Conservation (phyloP, 30 jellyfish, hydroid and myxozoan species). For the Aurelia aurita complex sp. Pacific region DNA sequence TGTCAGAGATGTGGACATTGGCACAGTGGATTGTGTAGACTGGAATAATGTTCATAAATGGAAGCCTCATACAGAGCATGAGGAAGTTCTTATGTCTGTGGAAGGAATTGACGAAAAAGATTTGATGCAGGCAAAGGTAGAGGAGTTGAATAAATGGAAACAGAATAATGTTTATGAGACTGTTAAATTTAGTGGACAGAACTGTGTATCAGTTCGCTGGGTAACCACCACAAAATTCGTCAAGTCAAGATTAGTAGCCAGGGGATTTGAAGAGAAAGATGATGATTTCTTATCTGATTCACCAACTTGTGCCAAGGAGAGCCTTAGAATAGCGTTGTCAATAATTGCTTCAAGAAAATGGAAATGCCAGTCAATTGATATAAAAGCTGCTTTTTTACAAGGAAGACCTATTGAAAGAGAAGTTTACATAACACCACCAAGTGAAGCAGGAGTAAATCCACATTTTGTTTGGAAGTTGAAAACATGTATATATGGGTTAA, state of each 20-base stretch:
- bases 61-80: neutral
- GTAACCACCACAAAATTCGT: slow-evolving; percentile 28
- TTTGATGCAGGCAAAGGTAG: slow-evolving; percentile 23
- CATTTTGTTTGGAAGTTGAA: slow-evolving; percentile 32
- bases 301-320: slow-evolving; percentile 62
- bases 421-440: slow-evolving; percentile 59
- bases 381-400: slow-evolving; percentile 65
- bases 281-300: slow-evolving; percentile 23
- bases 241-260: slow-evolving; percentile 36
- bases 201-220: slow-evolving; percentile 47
- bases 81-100: neutral
- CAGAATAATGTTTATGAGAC: slow-evolving; percentile 36
- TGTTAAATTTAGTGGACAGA: slow-evolving; percentile 18
- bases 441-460: slow-evolving; percentile 46
- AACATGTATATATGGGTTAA: slow-evolving; percentile 36
- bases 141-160: slow-evolving; percentile 48
- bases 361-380: slow-evolving; percentile 39
- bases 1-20: neutral
- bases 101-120: slow-evolving; percentile 10
- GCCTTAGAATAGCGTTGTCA: slow-evolving; percentile 19
- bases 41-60: slow-evolving; percentile 7
- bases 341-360: slow-evolving; percentile 27
- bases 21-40: slow-evolving; percentile 3
- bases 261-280: slow-evolving; percentile 61
- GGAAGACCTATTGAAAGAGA: slow-evolving; percentile 58